These are phyloP conservation scores for Alviniconcha strummeri DNA, from an alignment of 2,888 invertebrate species.

Conservation along the genomic window DNA sequence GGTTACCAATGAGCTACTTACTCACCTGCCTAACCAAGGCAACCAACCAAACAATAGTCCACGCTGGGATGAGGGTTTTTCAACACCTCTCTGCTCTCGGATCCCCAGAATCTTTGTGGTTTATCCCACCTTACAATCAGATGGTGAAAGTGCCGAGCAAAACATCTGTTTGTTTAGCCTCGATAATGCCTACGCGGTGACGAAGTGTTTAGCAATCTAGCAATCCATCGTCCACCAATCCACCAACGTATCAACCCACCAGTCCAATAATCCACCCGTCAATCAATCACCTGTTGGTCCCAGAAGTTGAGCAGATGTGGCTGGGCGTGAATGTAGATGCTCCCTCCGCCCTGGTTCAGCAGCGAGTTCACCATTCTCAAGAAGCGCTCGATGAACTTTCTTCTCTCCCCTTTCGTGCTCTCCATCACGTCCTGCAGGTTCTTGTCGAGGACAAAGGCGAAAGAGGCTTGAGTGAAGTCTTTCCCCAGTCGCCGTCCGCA, in stretches of 20 bases:
- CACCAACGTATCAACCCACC: background rate
- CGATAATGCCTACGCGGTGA: too few species aligned
- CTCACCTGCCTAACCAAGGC: too few species aligned
- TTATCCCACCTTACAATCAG: too few species aligned
- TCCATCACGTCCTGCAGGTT: background rate
- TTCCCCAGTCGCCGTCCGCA: background rate
- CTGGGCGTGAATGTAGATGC: slow-evolving; percentile 1
- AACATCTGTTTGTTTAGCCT: too few species aligned
- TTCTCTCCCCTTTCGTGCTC: background rate
- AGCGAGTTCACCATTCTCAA: slow-evolving; percentile 16
- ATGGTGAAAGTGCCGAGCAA: too few species aligned
- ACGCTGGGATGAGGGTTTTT: too few species aligned
- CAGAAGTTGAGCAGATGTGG: slow-evolving; percentile 4
- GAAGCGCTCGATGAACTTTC: background rate
- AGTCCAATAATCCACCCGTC: too few species aligned
- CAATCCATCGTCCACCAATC: background rate
- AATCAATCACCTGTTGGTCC: slow-evolving; percentile 9
- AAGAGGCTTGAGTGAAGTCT: slow-evolving; percentile 5
- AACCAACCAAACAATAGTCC: too few species aligned
- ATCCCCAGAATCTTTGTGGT: too few species aligned
- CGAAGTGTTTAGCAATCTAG: background rate
- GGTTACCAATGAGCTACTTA: too few species aligned
- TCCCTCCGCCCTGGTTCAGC: slow-evolving; percentile 7
- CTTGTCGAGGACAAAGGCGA: slow-evolving; percentile 2
- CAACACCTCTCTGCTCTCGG: too few species aligned